Conservation (phyloP, 2,888 invertebrate genomes). For the Andrena flavipes region DNA sequence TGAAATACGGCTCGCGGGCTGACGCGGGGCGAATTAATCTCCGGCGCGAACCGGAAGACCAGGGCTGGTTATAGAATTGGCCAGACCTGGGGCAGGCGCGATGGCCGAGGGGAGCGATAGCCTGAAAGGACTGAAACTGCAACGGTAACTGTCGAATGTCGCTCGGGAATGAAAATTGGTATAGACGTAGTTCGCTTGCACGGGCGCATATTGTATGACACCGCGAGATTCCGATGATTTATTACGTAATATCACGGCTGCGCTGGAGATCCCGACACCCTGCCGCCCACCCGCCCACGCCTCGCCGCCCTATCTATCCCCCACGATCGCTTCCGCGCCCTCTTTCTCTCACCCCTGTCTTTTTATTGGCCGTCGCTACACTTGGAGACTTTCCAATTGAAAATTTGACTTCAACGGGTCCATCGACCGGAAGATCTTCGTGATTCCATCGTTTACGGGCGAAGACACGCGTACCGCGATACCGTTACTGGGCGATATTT, state of each 20-base stretch:
- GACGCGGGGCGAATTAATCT: conserved; percentile 70
- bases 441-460: not conserved
- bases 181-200: conserved; percentile 77
- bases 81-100: conserved; percentile 24
- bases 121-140: conserved; percentile 55
- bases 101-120: conserved; percentile 21
- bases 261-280: conserved; percentile 45
- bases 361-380: conserved; percentile 37
- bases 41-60: conserved; percentile 54
- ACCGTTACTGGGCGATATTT: too few relatives aligned
- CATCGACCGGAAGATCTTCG: conserved; percentile 54
- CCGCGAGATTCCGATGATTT: conserved; percentile 78
- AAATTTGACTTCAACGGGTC: conserved; percentile 78
- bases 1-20: conserved; percentile 52
- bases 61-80: conserved; percentile 59
- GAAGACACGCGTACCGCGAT: too few relatives aligned
- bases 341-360: conserved; percentile 22
- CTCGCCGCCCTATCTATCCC: conserved; percentile 11
- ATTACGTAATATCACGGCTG: conserved; percentile 80
- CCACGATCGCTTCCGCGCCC: conserved; percentile 4
- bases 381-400: conserved; percentile 77
- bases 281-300: not conserved
- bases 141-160: conserved; percentile 74
- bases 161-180: conserved; percentile 76
- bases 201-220: conserved; percentile 77